Conservation (phyloP, 2,113 vertebrate genomes). For the Gopherus flavomarginatus region DNA sequence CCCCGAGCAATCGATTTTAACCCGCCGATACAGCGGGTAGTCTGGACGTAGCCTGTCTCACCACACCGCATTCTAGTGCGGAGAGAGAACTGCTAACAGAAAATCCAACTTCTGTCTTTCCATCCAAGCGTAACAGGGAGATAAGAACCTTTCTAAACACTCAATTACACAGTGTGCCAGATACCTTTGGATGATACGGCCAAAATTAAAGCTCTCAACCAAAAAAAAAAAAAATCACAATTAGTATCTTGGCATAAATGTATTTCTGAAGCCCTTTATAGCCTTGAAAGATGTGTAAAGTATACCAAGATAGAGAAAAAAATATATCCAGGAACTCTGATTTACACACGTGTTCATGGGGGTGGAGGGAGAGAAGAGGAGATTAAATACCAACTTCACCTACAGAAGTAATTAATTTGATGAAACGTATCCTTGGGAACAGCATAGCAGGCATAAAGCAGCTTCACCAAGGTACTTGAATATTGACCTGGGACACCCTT, state of each 20-base stretch:
- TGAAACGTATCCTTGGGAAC: constrained; percentile 39
- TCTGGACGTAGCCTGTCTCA: no score
- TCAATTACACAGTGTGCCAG: background rate
- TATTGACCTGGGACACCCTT: constrained; percentile 3
- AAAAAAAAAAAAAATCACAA: background rate
- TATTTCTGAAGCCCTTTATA: background rate
- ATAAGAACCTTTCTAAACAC: background rate
- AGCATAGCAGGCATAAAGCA: constrained; percentile 41
- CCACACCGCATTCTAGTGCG: background rate
- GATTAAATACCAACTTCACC: constrained; percentile 12
- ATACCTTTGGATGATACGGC: background rate
- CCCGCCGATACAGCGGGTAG: no score
- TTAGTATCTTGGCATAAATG: background rate
- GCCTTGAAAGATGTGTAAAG: background rate
- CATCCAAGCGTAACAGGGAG: background rate
- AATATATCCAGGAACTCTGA: background rate
- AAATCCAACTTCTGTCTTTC: background rate
- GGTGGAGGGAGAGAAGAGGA: constrained; percentile 8
- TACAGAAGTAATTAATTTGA: constrained; percentile 24
- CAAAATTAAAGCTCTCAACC: background rate
- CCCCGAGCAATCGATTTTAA: no score
- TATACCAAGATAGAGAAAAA: background rate
- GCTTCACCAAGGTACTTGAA: constrained; percentile 21
- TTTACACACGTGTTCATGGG: constrained; percentile 19
- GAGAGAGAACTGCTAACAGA: background rate